phyloP scores from a whole-genome alignment of 1,140 invertebrate species.

The Aricia agestis region DNA sequence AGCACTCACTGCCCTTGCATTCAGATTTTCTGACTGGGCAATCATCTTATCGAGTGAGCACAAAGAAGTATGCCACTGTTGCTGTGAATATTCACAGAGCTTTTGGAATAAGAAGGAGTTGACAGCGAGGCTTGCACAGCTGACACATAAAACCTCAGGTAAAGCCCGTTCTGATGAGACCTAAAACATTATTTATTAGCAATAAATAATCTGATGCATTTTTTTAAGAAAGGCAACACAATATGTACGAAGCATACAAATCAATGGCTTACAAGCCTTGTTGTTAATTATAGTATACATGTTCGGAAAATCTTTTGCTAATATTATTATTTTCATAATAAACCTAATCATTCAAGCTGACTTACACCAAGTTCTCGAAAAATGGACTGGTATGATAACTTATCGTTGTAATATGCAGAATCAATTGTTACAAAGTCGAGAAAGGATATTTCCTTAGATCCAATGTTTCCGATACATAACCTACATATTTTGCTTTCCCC shows the following conservation, averaged over 20 bases:
- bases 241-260: no score
- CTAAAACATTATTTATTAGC: slow-evolving; percentile 32
- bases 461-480: not conserved
- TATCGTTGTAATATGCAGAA: slow-evolving; percentile 39
- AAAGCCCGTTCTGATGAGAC: slow-evolving; percentile 36
- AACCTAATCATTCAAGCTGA: not conserved
- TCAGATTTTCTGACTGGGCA: slow-evolving; percentile 28
- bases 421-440: slow-evolving; percentile 38
- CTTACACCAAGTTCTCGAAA: slow-evolving; percentile 45
- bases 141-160: slow-evolving; percentile 45
- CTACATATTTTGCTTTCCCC: not conserved
- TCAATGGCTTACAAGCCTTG: no score
- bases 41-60: slow-evolving; percentile 33
- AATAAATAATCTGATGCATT: no score
- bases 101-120: slow-evolving; percentile 50
- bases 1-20: slow-evolving; percentile 33
- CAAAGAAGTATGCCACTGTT: slow-evolving; percentile 40
- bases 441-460: slow-evolving; percentile 27
- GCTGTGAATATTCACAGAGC: slow-evolving; percentile 39
- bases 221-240: no score
- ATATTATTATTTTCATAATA: no score
- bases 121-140: slow-evolving; percentile 41
- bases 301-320: no score
- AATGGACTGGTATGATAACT: slow-evolving; percentile 40
- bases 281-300: no score